Percentiles rank a stretch among this genome's conserved stretches.
phyloP scores from a whole-genome alignment of 2,113 vertebrate genomes.

The Axis porcinus region DNA sequence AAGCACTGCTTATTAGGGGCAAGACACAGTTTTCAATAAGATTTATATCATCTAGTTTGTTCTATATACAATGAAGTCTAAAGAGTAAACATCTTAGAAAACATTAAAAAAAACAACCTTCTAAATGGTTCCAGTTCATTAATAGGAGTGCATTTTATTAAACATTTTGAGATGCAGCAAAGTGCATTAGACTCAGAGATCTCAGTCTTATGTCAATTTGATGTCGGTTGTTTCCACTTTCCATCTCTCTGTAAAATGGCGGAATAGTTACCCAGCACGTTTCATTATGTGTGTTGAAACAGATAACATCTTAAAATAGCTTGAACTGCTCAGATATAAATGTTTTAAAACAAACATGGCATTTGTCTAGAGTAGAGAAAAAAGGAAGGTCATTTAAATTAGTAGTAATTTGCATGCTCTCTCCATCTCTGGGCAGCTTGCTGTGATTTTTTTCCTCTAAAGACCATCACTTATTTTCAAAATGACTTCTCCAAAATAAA shows the following conservation, averaged over 20 bases:
- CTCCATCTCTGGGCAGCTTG: constrained; percentile 35
- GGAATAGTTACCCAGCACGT: neutral
- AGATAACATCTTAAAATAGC: constrained; percentile 47
- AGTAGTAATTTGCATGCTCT: constrained; percentile 49
- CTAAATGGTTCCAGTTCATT: neutral
- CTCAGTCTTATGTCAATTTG: neutral
- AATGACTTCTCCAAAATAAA: constrained; percentile 51
- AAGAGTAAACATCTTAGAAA: constrained; percentile 14
- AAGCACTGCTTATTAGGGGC: neutral
- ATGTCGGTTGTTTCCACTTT: neutral
- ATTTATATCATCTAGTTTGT: constrained; percentile 4
- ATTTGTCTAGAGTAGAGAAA: constrained; percentile 35
- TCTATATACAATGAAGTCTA: neutral
- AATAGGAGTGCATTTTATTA: constrained; percentile 2
- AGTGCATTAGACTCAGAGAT: neutral
- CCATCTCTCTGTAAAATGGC: neutral
- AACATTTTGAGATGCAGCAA: constrained; percentile 5
- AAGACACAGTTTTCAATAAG: constrained; percentile 21
- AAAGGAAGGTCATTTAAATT: constrained; percentile 57
- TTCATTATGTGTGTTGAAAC: constrained; percentile 1
- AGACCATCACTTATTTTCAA: constrained; percentile 44
- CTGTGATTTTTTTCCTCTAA: neutral
- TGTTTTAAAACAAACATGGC: constrained; percentile 53
- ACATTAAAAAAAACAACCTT: neutral
- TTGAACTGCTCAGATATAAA: constrained; percentile 31